Percentiles rank a stretch among this genome's conserved stretches.
phyloP scores from a whole-genome alignment of 64 coral and sea anemone genomes.

The Actinia tenebrosa region DNA sequence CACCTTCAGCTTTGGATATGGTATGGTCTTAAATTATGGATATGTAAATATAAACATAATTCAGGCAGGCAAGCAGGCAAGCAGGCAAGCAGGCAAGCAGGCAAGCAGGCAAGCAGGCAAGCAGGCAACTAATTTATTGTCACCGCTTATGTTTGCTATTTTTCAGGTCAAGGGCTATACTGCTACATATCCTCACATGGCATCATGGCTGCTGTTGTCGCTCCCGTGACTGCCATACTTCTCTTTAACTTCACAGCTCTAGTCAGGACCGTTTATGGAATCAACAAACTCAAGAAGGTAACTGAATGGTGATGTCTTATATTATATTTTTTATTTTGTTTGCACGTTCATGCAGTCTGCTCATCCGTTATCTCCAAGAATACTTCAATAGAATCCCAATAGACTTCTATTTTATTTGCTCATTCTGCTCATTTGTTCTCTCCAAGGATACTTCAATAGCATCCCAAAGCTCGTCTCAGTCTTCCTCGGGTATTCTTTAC shows the following conservation, averaged over 20 bases:
- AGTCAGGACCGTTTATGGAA: background rate
- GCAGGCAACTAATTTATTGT: background rate
- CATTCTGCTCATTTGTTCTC: background rate
- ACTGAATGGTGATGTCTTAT: background rate
- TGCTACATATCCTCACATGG: constrained; percentile 3
- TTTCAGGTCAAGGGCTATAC: background rate
- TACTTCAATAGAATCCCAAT: background rate
- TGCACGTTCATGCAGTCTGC: background rate
- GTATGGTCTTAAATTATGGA: background rate
- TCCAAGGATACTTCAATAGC: background rate
- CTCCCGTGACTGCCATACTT: background rate
- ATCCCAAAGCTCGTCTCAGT: background rate
- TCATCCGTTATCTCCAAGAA: background rate
- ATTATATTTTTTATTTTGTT: background rate
- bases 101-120: too few relatives aligned
- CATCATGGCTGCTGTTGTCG: background rate
- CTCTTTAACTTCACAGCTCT: background rate
- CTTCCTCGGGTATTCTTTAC: background rate
- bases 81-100: too few relatives aligned
- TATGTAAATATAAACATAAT: background rate
- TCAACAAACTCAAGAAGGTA: background rate
- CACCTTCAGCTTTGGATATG: constrained; percentile 14
- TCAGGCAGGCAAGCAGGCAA: too few relatives aligned
- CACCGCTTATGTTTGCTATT: background rate
- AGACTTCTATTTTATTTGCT: background rate